Percentiles rank a stretch among this genome's conserved stretches.
Conservation (phyloP, 2,888 invertebrate species). For the Meloe dianella region DNA sequence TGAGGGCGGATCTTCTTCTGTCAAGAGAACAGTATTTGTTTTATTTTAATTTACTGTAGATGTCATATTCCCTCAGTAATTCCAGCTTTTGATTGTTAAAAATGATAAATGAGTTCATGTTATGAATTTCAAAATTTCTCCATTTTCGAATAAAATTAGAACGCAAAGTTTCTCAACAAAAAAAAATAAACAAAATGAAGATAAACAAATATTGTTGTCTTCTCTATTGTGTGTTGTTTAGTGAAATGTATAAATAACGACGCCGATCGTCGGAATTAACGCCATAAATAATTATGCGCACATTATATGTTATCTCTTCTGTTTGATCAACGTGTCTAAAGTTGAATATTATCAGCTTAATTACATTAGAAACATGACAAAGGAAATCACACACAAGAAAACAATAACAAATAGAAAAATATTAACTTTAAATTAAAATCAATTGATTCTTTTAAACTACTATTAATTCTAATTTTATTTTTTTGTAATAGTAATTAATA, state of each 20-base stretch:
- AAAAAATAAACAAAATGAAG: no score
- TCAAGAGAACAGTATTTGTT: no score
- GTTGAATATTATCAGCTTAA: neutral
- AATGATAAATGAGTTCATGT: no score
- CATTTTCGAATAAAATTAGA: no score
- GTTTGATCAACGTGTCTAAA: conserved; percentile 1
- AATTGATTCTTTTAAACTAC: neutral
- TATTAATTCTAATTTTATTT: no score
- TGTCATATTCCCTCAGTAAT: no score
- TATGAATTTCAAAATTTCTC: no score
- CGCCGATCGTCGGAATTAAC: neutral
- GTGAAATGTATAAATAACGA: neutral
- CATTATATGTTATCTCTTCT: conserved; percentile 9
- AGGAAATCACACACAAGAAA: neutral
- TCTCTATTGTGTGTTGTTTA: no score
- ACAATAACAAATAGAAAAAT: neutral
- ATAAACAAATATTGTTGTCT: neutral
- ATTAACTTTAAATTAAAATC: neutral
- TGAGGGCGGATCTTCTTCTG: no score
- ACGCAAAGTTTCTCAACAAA: no score
- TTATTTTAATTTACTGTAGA: no score
- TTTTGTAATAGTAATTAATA: conserved; percentile 20
- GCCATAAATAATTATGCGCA: conserved; percentile 2
- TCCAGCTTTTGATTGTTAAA: no score
- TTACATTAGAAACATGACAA: neutral